Percentiles rank a stretch among this genome's conserved stretches.
Evolutionary conservation across 1,140 invertebrate species (phyloP).

Genomic region (Anastatus disparis): DNA sequence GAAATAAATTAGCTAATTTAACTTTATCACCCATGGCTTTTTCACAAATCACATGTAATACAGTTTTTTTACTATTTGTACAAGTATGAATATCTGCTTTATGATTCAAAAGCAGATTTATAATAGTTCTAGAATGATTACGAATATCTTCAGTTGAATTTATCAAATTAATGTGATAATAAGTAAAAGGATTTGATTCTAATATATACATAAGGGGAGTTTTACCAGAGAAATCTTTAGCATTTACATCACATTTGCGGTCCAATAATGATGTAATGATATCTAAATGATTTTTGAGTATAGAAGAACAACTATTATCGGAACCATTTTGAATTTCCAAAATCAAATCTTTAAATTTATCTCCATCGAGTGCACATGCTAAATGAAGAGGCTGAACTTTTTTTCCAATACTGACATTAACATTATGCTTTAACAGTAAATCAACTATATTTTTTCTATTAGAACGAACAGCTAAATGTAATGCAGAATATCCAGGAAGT

Average conservation of each 20-base stretch:
- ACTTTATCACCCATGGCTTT: background rate
- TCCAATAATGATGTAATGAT: background rate
- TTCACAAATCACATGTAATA: background rate
- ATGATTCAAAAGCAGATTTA: background rate
- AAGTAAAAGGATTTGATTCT: background rate
- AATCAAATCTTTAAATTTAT: background rate
- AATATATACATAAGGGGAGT: background rate
- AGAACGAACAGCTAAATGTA: slow-evolving; percentile 9
- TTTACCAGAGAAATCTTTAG: background rate
- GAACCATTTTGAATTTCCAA: background rate
- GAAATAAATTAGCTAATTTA: background rate
- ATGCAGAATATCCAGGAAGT: background rate
- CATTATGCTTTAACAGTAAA: background rate
- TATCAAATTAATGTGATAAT: background rate
- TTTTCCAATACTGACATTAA: background rate
- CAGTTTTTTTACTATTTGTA: background rate
- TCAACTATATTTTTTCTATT: background rate
- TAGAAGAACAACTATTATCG: background rate
- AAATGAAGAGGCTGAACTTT: background rate
- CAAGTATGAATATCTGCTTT: background rate
- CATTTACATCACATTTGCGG: background rate
- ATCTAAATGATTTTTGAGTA: background rate
- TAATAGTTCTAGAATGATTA: background rate
- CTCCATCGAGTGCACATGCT: background rate
- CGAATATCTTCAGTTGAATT: background rate